phyloP scores from a whole-genome alignment of 2,797 vertebrate species.

The Loris lydekkerianus region DNA sequence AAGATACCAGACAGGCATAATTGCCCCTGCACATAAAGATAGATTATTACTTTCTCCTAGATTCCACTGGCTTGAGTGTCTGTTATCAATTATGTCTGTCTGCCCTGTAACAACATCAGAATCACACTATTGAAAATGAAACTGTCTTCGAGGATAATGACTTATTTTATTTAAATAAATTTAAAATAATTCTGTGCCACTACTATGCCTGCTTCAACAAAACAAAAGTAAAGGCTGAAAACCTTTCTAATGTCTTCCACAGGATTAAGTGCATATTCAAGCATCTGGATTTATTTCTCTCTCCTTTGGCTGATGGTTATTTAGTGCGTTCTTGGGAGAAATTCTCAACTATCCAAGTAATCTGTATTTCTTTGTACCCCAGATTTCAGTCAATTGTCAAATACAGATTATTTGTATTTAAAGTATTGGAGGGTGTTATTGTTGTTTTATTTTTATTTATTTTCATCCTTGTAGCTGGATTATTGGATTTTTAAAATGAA shows the following conservation, averaged over 20 bases:
- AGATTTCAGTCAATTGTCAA: not conserved
- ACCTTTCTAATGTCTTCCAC: conserved; percentile 14
- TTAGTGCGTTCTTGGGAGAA: not conserved
- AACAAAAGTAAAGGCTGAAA: not conserved
- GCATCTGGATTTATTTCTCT: conserved; percentile 44
- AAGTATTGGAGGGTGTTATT: not conserved
- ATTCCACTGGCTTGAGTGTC: not conserved
- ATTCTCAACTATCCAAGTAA: not conserved
- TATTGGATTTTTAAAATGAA: conserved; percentile 18
- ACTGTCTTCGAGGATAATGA: conserved; percentile 34
- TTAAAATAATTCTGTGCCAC: not conserved
- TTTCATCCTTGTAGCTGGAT: conserved; percentile 32
- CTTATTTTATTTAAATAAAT: conserved; percentile 59
- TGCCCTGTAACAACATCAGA: not conserved
- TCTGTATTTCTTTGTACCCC: not conserved
- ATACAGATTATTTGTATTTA: not conserved
- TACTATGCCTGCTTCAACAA: not conserved
- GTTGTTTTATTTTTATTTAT: conserved; percentile 31
- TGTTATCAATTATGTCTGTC: conserved; percentile 30
- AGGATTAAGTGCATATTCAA: conserved; percentile 14
- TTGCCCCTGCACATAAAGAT: conserved; percentile 22
- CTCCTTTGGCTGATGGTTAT: not conserved
- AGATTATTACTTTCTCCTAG: conserved; percentile 41
- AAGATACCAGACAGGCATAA: conserved; percentile 10
- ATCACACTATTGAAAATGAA: conserved; percentile 8